Conservation (phyloP, 2,888 invertebrate species). For the Andrena camellia region DNA sequence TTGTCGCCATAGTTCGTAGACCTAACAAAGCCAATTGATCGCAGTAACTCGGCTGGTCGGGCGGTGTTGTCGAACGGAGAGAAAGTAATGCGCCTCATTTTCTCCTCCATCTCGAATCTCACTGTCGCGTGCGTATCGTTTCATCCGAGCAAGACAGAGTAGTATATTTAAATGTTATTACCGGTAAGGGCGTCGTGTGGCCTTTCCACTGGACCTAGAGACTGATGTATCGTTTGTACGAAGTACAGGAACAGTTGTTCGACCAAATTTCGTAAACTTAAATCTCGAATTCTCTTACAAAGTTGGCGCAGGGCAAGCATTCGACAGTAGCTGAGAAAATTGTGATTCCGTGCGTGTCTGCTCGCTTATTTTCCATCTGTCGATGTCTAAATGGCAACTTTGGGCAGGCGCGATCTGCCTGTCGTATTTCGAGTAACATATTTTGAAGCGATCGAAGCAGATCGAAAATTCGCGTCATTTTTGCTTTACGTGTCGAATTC, state of each 20-base stretch:
- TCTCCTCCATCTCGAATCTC: slow-evolving; percentile 28
- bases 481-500: slow-evolving; percentile 20
- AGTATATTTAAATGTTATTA: slow-evolving; percentile 68
- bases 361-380: slow-evolving; percentile 17
- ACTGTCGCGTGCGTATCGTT: slow-evolving; percentile 46
- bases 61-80: slow-evolving; percentile 13
- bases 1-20: slow-evolving; percentile 68
- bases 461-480: not conserved
- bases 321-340: slow-evolving; percentile 19
- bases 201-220: slow-evolving; percentile 70
- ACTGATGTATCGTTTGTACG: slow-evolving; percentile 69
- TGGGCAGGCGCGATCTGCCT: slow-evolving; percentile 13
- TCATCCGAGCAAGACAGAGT: slow-evolving; percentile 56
- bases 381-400: slow-evolving; percentile 8
- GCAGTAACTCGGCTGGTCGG: slow-evolving; percentile 19
- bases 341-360: slow-evolving; percentile 36
- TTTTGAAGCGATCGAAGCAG: not conserved
- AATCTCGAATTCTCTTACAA: slow-evolving; percentile 16
- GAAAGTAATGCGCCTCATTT: slow-evolving; percentile 35
- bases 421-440: slow-evolving; percentile 6
- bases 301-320: not conserved
- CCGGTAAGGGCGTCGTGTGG: slow-evolving; percentile 70
- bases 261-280: slow-evolving; percentile 26
- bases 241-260: slow-evolving; percentile 41
- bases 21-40: slow-evolving; percentile 18